Evolutionary conservation across 1,140 invertebrate species (phyloP).

Genomic region (Dreissena polymorpha): DNA sequence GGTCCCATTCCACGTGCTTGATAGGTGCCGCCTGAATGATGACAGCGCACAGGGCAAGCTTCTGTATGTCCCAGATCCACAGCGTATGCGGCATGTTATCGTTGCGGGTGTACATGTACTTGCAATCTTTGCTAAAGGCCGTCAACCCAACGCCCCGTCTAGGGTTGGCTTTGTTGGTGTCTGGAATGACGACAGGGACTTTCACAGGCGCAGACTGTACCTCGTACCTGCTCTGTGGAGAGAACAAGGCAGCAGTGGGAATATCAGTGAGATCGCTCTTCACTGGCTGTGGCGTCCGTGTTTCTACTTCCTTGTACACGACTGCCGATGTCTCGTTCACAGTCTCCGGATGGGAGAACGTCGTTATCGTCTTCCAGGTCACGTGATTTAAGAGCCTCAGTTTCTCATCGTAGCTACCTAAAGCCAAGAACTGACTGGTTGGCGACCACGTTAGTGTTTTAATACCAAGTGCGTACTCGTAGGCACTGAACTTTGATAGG

Average conservation of each 20-base stretch:
- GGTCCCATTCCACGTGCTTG: conserved; percentile 78
- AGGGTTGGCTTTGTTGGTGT: conserved; percentile 77
- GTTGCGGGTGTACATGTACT: conserved; percentile 79
- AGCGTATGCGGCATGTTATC: conserved; percentile 79
- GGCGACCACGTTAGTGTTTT: conserved; percentile 80
- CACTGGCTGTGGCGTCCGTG: conserved; percentile 59
- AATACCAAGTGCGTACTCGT: conserved; percentile 80
- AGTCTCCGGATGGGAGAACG: conserved; percentile 61
- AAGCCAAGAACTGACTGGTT: conserved; percentile 80
- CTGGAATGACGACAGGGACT: conserved; percentile 75
- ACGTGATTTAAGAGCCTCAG: conserved; percentile 79
- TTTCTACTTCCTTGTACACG: conserved; percentile 72
- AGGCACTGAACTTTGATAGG: conserved; percentile 77
- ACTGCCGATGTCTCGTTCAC: conserved; percentile 58
- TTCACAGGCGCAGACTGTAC: conserved; percentile 66
- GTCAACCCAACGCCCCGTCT: conserved; percentile 76
- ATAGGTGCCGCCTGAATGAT: conserved; percentile 76
- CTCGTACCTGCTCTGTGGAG: conserved; percentile 76
- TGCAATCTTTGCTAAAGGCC: conserved; percentile 77
- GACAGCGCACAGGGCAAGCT: conserved; percentile 70
- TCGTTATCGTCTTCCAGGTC: conserved; percentile 78
- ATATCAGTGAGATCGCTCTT: conserved; percentile 57
- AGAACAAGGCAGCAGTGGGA: conserved; percentile 67
- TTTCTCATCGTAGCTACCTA: conserved; percentile 81
- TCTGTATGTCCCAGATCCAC: conserved; percentile 79